Evolutionary conservation across 2,797 vertebrate species (phyloP), one percentile per base, ranked within the genome.

Genomic region (Characodon lateralis): DNA sequence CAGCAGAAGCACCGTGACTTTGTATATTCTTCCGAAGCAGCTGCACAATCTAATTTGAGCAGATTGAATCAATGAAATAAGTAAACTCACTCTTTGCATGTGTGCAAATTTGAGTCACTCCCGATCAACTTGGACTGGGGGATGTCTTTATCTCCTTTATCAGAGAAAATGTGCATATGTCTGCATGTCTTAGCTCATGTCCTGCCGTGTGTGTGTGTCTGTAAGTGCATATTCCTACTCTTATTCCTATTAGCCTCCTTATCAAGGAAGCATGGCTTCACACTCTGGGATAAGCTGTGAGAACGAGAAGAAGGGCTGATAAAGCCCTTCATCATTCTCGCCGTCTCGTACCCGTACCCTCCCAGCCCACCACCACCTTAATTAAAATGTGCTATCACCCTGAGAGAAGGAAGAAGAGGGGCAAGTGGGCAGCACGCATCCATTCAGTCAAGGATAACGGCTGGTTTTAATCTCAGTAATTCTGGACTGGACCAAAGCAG

Each of bases 371-470:
- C 83, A 87, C 83, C 92, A 92, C 94, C 93, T 94, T 95, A 95
- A 95, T 96, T 95, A 95, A 95, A 95, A 95, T 94, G 93, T 89
- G 93, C 92, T 94, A 93, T 95, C 93, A 90, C 91, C 92, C 89
- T 84, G 89, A 92, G 91, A 92, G 90, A 91, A 88, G 91, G 93
- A 94, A 94, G 91, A 87, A 90, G 89, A 86, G 85, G 81, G 85
- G 87, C 89, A 83, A 88, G 87, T 83, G 89, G 89, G 89, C 90
- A 66, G 89, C 85, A 63, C 89, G 86, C 89, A 93, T 94, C 91
- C 94, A 93, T 94, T 94, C 93, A 93, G 91, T 89, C 89, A 80
- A 75, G 81, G 88, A 85, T 78, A 88, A 81, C 85, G 71, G 69
- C 86, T 87, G 90, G 88, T 83, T 90, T 93, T 90, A 90, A 93